A percentile compares a stretch with the other conserved stretches of the same genome.
Evolutionary conservation across 2,113 vertebrate genomes (phyloP).

Genomic region (Varanus komodoensis): DNA sequence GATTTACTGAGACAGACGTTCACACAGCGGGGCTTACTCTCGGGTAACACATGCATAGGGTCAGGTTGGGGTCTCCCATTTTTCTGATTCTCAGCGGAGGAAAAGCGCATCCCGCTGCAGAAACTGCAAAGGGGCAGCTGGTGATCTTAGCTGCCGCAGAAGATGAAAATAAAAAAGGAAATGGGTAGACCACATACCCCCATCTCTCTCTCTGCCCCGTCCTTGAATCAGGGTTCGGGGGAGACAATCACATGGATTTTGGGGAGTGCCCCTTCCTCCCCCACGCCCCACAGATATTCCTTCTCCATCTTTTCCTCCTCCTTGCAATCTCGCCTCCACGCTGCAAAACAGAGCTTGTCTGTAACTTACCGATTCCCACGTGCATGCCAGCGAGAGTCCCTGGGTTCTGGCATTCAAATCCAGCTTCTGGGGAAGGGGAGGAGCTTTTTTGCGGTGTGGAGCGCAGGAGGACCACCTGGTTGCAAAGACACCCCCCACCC

Average conservation of each 20-base stretch:
- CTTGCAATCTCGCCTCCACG: neutral
- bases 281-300: neutral
- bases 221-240: neutral
- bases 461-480: neutral
- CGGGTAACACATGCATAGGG: no score
- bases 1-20: no score
- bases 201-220: no score
- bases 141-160: no score
- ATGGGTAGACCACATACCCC: no score
- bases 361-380: neutral
- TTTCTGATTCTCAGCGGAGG: no score
- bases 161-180: no score
- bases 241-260: neutral
- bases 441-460: neutral
- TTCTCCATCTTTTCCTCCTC: neutral
- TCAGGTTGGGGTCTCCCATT: no score
- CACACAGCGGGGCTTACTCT: no score
- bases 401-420: neutral
- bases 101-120: no score
- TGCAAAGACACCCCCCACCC: neutral
- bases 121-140: no score
- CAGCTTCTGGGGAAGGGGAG: neutral
- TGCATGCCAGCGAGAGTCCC: neutral
- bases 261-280: neutral
- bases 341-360: neutral